A percentile compares a stretch with the other conserved stretches of the same genome.
Evolutionary conservation across 2,113 vertebrate genomes (phyloP).

Genomic region (Clupea harengus): DNA sequence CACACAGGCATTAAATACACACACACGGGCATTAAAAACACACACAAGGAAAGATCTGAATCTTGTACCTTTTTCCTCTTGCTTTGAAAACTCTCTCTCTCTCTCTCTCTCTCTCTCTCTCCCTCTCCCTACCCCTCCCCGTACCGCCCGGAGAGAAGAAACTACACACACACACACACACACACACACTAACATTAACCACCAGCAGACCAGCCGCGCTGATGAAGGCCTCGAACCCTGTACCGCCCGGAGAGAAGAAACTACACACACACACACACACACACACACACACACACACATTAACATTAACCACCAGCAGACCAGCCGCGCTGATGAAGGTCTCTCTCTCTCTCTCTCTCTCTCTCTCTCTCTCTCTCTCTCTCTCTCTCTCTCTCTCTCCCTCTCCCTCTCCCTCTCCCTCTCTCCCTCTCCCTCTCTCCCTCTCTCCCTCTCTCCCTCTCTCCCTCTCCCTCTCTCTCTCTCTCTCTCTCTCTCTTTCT

Average conservation of each 20-base stretch:
- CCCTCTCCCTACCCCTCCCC: no score
- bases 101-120: neutral
- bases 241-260: conserved; percentile 90
- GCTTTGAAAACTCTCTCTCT: neutral
- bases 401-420: no score
- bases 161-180: conserved; percentile 65
- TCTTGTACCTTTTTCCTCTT: neutral
- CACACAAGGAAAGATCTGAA: no score
- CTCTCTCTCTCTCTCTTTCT: neutral
- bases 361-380: no score
- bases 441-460: neutral
- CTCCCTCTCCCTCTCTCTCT: neutral
- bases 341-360: conserved; percentile 58
- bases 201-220: conserved; percentile 84
- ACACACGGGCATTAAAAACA: no score
- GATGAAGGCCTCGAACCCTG: conserved; percentile 95
- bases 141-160: conserved; percentile 91
- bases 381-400: no score
- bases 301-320: conserved; percentile 82
- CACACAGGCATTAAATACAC: no score
- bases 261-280: conserved; percentile 64
- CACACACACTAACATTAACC: conserved; percentile 60
- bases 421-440: no score
- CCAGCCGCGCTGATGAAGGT: conserved; percentile 90
- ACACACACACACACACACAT: neutral